phyloP scores from a whole-genome alignment of 2,888 invertebrate species.

The Aquatica leii region DNA sequence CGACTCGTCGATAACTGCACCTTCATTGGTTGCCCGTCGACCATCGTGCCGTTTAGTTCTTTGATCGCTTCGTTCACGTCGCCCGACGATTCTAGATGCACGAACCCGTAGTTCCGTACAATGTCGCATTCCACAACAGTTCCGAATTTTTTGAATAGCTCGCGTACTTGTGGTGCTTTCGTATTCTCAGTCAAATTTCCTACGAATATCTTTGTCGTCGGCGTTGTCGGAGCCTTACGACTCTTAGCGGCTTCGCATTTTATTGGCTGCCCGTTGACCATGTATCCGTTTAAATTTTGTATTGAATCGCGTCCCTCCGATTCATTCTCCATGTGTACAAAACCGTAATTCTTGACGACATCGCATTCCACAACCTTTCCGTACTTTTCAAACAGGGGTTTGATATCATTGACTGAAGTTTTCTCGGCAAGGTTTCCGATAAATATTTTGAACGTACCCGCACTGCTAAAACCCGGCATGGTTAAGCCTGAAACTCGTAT shows the following conservation, averaged over 20 bases:
- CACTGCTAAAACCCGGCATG: constrained; percentile 84
- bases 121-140: constrained; percentile 97
- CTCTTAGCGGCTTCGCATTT: constrained; percentile 93
- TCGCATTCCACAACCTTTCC: constrained; percentile 98
- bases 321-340: constrained; percentile 97
- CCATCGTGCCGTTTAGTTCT: constrained; percentile 90
- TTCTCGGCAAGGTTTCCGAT: constrained; percentile 96
- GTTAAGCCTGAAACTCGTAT: constrained; percentile 42
- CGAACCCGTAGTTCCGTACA: constrained; percentile 97
- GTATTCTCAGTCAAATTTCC: constrained; percentile 95
- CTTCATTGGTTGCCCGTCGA: constrained; percentile 92
- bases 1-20: constrained; percentile 94
- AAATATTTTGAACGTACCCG: constrained; percentile 96
- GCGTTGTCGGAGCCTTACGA: constrained; percentile 86
- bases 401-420: constrained; percentile 86
- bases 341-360: constrained; percentile 98
- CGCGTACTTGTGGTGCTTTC: constrained; percentile 89
- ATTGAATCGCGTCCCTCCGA: constrained; percentile 92
- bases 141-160: constrained; percentile 94
- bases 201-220: constrained; percentile 95
- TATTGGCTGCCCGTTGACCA: constrained; percentile 87
- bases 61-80: constrained; percentile 91
- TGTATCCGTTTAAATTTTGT: constrained; percentile 86
- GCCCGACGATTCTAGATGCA: constrained; percentile 91
- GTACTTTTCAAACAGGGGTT: constrained; percentile 95